Percentiles rank a stretch among this genome's conserved stretches.
These are phyloP conservation scores for Furcifer pardalis DNA, from an alignment of 2,797 vertebrate species.

Conservation along the genomic window DNA sequence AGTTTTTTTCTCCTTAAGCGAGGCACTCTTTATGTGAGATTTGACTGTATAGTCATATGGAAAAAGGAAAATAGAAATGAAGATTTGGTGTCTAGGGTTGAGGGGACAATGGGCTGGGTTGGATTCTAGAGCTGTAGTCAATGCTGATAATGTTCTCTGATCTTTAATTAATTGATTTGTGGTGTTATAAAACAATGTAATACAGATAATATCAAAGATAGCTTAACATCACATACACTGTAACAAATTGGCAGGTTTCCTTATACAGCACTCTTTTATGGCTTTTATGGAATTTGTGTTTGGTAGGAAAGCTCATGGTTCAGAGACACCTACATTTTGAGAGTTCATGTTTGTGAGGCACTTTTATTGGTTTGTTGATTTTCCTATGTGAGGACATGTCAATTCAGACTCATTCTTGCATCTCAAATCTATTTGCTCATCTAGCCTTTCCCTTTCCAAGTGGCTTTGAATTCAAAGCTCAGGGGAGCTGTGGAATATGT, in stretches of 20 bases:
- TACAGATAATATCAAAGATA: neutral
- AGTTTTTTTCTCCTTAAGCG: no score
- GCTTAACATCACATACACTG: neutral
- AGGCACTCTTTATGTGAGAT: no score
- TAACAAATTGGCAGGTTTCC: neutral
- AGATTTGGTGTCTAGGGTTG: neutral
- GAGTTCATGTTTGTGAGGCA: neutral
- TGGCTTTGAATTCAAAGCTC: neutral
- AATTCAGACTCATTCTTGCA: conserved; percentile 2
- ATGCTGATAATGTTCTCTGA: neutral
- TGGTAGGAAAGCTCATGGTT: neutral
- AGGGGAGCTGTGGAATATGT: neutral
- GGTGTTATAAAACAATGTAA: neutral
- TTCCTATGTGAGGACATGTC: neutral
- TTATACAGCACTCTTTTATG: neutral
- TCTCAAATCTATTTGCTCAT: neutral
- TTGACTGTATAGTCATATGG: no score
- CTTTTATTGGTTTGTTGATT: neutral
- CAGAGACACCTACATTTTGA: neutral
- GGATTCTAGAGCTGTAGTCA: neutral
- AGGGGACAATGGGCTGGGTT: neutral
- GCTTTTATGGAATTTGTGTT: neutral
- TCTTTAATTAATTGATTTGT: neutral
- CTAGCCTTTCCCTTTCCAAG: neutral
- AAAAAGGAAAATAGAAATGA: neutral